These are phyloP conservation scores for Enteromius fasciolatus DNA, from an alignment of 2,797 vertebrate genomes.

Conservation along the genomic window DNA sequence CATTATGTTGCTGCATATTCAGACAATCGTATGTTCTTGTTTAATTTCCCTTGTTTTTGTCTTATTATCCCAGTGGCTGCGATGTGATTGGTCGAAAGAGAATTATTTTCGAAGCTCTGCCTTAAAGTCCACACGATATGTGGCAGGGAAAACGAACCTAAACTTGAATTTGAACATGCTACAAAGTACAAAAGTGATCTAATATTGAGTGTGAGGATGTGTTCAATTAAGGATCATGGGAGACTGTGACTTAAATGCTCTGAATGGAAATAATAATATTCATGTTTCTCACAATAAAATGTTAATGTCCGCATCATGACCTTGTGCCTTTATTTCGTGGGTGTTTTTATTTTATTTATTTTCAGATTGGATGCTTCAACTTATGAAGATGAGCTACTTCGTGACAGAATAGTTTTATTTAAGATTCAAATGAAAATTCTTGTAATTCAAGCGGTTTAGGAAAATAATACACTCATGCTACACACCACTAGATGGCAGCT, in stretches of 20 bases:
- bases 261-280: constrained; percentile 46
- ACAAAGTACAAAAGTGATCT: constrained; percentile 23
- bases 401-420: background rate
- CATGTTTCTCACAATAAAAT: constrained; percentile 55
- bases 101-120: constrained; percentile 37
- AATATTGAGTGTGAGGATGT: background rate
- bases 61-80: constrained; percentile 1
- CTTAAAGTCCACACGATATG: constrained; percentile 35
- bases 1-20: constrained; percentile 27
- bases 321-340: constrained; percentile 36
- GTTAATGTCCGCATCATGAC: background rate
- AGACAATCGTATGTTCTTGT: constrained; percentile 28
- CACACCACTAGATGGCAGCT: constrained; percentile 52
- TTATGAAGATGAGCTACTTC: background rate
- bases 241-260: constrained; percentile 20
- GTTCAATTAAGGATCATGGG: background rate
- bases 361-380: background rate
- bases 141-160: constrained; percentile 7
- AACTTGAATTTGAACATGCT: constrained; percentile 39
- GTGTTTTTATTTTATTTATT: background rate
- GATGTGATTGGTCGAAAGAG: constrained; percentile 1
- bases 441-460: background rate
- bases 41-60: constrained; percentile 10
- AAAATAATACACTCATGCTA: background rate
- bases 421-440: background rate